Evolutionary conservation across 1,140 invertebrate species (phyloP).

Genomic region (Oedothorax gibbosus): DNA sequence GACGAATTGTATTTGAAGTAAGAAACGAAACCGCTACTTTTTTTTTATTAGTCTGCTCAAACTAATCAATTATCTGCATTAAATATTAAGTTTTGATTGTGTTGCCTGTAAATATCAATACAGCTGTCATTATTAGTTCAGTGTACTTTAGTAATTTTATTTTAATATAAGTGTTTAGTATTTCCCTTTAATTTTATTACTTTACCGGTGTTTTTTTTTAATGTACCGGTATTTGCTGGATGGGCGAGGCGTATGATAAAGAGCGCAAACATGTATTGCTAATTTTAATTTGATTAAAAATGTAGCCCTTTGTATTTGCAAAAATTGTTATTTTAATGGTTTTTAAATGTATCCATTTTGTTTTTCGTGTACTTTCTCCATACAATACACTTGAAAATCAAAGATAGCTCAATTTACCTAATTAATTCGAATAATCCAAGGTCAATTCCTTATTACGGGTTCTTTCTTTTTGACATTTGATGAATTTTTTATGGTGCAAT

Average conservation of each 20-base stretch:
- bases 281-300: too few species aligned
- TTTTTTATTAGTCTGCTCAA: neutral
- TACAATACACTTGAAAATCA: too few species aligned
- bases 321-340: too few species aligned
- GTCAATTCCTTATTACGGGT: too few species aligned
- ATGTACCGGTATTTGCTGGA: neutral
- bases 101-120: neutral
- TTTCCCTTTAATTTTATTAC: neutral
- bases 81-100: neutral
- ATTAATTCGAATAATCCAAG: too few species aligned
- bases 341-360: too few species aligned
- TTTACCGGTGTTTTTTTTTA: neutral
- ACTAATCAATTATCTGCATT: slow-evolving; percentile 39
- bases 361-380: too few species aligned
- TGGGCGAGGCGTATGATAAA: neutral
- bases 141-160: neutral
- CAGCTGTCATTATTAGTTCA: neutral
- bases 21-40: slow-evolving; percentile 65
- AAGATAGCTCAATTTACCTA: too few species aligned
- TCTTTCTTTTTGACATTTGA: too few species aligned
- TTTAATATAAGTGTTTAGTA: neutral
- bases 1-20: slow-evolving; percentile 93
- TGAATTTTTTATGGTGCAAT: too few species aligned
- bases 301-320: too few species aligned
- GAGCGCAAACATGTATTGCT: neutral